Evolutionary conservation across 2,888 invertebrate genomes (phyloP).

Genomic region (Venusia cambrica): DNA sequence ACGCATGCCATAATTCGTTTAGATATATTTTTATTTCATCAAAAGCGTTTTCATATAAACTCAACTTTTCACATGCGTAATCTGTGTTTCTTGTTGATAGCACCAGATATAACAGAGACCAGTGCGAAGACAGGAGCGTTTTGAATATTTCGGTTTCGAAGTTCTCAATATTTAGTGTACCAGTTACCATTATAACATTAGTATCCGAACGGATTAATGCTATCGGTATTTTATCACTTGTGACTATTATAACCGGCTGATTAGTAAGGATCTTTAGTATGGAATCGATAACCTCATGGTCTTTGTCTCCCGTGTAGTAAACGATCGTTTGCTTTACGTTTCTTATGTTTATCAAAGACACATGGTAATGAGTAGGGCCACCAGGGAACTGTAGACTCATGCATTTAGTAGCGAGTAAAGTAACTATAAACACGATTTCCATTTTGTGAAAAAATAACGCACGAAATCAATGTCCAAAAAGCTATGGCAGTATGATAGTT

Average conservation of each 20-base stretch:
- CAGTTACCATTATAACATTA: slow-evolving; percentile 20
- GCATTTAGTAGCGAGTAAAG: slow-evolving; percentile 4
- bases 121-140: slow-evolving; percentile 27
- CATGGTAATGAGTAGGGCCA: slow-evolving; percentile 2
- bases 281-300: slow-evolving; percentile 13
- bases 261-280: slow-evolving; percentile 16
- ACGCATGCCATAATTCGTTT: slow-evolving; percentile 45
- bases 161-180: slow-evolving; percentile 10
- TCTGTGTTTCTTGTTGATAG: slow-evolving; percentile 30
- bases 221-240: slow-evolving; percentile 7
- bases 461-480: too few relatives aligned
- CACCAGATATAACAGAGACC: slow-evolving; percentile 39
- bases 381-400: slow-evolving; percentile 17
- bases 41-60: slow-evolving; percentile 28
- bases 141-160: slow-evolving; percentile 10
- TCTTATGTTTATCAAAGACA: slow-evolving; percentile 19
- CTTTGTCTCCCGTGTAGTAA: slow-evolving; percentile 10
- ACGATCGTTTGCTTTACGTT: slow-evolving; percentile 19
- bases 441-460: slow-evolving; percentile 12
- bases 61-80: slow-evolving; percentile 37
- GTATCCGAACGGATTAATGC: slow-evolving; percentile 1
- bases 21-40: slow-evolving; percentile 35
- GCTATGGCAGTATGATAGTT: too few relatives aligned
- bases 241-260: slow-evolving; percentile 19
- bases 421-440: slow-evolving; percentile 10